Evolutionary conservation across 2,888 invertebrate species (phyloP), one percentile per base, ranked within the genome.

Genomic region (Diplolepis rosae): DNA sequence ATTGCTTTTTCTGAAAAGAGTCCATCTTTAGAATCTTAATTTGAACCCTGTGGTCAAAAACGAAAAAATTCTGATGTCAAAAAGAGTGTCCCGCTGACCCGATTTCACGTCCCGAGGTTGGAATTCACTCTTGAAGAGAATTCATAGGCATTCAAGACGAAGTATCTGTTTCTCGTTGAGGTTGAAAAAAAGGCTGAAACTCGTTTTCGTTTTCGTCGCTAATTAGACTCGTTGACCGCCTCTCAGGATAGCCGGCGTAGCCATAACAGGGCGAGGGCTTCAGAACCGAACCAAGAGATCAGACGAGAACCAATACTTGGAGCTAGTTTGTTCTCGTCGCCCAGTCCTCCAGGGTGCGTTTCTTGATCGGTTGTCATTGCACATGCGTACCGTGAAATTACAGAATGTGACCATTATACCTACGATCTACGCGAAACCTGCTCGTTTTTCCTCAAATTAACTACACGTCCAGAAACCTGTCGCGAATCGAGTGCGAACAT

Each of bases 171-270:
- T 68, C 65, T 56, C 65, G 45, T 24, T 22, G 56, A 71, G 65
- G 39, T 35, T 48, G 69, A 69, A 77, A 86, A 85, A 85, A 87
- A 85, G 83, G 82, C 84, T 83, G 80, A 88, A 89, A 89, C 89
- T 88, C 85, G 89, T 89, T 89, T 88, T 89, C 87, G 88, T 88
- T 89, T 89, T 89, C 87, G 88, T 89, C 87, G 88, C 89, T 89
- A 89, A 89, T 89, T 89, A 89, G 88, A 87, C 87, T 88, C 88
- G 87, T 88, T 88, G 88, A 87, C 87, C 84, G 87, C 83, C 85
- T 82, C 83, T 82, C 80, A 82, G 82, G 83, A 78, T 81, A 79
- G 76, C 79, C 81, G 79, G 84, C 82, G 81, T 85, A 84, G 84
- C 88, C 88, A 87, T 88, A 87, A 88, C 87, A 82, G 84, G 87